phyloP scores from a whole-genome alignment of 2,888 invertebrate genomes.

The Philereme transversata region DNA sequence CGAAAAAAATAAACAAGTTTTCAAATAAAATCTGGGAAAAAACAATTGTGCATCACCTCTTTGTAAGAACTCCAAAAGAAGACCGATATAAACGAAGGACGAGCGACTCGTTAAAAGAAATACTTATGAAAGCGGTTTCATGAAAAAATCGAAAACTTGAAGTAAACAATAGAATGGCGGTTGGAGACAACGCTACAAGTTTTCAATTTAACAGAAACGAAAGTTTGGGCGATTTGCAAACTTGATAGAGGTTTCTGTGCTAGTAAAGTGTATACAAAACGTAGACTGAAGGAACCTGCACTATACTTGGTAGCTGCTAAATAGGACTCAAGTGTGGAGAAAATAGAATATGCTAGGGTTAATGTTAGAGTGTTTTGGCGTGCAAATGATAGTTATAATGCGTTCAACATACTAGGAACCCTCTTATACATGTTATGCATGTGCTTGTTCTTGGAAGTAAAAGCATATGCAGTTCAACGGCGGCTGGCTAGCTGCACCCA shows the following conservation, averaged over 20 bases:
- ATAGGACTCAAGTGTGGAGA: background rate
- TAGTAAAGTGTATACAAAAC: slow-evolving; percentile 26
- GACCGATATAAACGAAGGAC: slow-evolving; percentile 56
- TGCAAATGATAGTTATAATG: too few relatives aligned
- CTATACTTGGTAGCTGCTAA: slow-evolving; percentile 10
- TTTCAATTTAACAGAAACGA: slow-evolving; percentile 59
- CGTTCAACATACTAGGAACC: too few relatives aligned
- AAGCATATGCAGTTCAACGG: too few relatives aligned
- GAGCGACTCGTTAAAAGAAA: slow-evolving; percentile 58
- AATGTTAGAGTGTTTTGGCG: too few relatives aligned
- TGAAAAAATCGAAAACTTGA: slow-evolving; percentile 54
- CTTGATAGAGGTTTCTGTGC: slow-evolving; percentile 38
- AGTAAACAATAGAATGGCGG: slow-evolving; percentile 57
- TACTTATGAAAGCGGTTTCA: slow-evolving; percentile 59
- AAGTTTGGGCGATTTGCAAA: slow-evolving; percentile 45
- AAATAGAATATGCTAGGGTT: too few relatives aligned
- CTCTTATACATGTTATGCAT: too few relatives aligned
- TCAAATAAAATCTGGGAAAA: slow-evolving; percentile 47
- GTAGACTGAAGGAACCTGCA: slow-evolving; percentile 7
- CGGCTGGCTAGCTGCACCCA: too few relatives aligned
- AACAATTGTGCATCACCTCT: slow-evolving; percentile 60
- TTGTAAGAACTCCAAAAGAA: slow-evolving; percentile 57
- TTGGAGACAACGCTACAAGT: slow-evolving; percentile 52
- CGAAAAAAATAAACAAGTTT: too few relatives aligned
- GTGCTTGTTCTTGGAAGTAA: too few relatives aligned